Base-by-base conservation (phyloP, 1,140 invertebrate species). In the Globodera rostochiensis region DNA sequence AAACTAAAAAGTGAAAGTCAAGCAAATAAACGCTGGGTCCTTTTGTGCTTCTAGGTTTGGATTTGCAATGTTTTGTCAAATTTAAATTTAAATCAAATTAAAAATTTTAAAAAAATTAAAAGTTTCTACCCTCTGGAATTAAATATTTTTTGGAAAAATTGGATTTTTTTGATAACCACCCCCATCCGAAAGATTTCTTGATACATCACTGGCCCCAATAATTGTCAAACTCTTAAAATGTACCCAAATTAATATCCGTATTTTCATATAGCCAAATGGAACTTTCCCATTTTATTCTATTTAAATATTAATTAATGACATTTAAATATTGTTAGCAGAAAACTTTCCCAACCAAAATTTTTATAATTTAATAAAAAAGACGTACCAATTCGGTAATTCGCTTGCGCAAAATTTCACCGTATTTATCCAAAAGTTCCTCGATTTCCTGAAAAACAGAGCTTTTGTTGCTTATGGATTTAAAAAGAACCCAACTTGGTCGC, bases 361-460 rank as follows among this genome's bases (percentile, higher is more conserved):
- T 25, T 9, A 74, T 74, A 8, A n/a, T 25, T 74, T 74, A 1
- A 74, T 53, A 8, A 8, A 77, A 25, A 74, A 74, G 1, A 13
- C 60, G 36, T 13, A 78, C 77, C 19, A 73, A 36, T 21, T 80
- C 74, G 3, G 50, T 53, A 45, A 86, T 71, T 36, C 69, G 11
- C 5, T 47, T 47, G 5, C 77, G 77, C 7, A 86, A 21, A 36
- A 21, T 11, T 45, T 77, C 46, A 9, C 47, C 21, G 49, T 84
- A 49, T 75, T 53, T 45, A 11, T 77, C 66, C 13, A 85, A 67
- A 19, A 70, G 8, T 21, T 73, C 46, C n/a, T 86, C 60, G n/a
- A 69, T 82, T 78, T 87, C 77, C 77, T 85, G 57, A 49, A 64
- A 25, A 47, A 50, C 46, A 45, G 57, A 53, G 11, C 46, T 57